A percentile compares a stretch with the other conserved stretches of the same genome.
Conservation (phyloP, 2,113 vertebrate species). For the Cnemophilus loriae region DNA sequence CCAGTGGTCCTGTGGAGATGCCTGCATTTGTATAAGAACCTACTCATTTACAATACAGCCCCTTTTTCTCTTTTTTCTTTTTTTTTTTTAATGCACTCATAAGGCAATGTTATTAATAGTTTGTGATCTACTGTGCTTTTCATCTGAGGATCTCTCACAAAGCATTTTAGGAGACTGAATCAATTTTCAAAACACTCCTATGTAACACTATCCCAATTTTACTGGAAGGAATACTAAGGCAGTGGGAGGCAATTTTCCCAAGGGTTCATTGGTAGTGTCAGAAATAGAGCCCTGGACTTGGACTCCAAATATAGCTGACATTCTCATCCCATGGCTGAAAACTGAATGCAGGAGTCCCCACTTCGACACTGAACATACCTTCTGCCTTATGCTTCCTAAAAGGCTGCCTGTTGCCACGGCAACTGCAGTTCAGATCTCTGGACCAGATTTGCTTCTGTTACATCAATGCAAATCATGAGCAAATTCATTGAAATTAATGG, state of each 20-base stretch:
- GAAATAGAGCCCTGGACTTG: not conserved
- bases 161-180: slow-evolving; percentile 53
- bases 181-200: slow-evolving; percentile 62
- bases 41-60: not conserved
- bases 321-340: not conserved
- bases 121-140: slow-evolving; percentile 4
- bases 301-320: not conserved
- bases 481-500: slow-evolving; percentile 9
- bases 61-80: not conserved
- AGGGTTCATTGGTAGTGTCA: slow-evolving; percentile 35
- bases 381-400: not conserved
- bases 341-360: not conserved
- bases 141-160: slow-evolving; percentile 44
- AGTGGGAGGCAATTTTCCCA: slow-evolving; percentile 36
- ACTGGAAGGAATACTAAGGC: slow-evolving; percentile 37
- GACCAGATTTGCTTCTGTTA: slow-evolving; percentile 12
- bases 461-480: slow-evolving; percentile 9
- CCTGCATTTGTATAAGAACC: not conserved
- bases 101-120: slow-evolving; percentile 39
- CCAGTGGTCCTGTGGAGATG: not conserved
- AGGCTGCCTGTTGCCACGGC: slow-evolving; percentile 2
- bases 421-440: not conserved
- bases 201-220: slow-evolving; percentile 50
- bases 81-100: not conserved
- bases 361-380: not conserved